Base-by-base conservation (phyloP, 1,140 invertebrate species). In the Tachypleus tridentatus region DNA sequence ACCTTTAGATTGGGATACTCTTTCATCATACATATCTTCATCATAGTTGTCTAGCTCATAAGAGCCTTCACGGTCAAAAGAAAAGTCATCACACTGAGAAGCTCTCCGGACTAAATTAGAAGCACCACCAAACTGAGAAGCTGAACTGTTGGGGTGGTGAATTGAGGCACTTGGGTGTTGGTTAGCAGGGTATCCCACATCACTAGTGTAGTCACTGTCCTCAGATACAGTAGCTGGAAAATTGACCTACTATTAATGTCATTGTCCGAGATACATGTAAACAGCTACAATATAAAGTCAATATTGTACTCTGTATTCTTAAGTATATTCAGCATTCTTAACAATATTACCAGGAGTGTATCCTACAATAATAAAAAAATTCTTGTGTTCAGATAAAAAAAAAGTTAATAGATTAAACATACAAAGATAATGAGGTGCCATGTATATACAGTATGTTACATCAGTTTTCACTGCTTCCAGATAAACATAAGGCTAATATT, bases 151-250 rank as follows among this genome's bases (percentile, higher is more conserved):
- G 60, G 89, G 82, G 74, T 87, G 86, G 61, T 74, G 73, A 57
- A 68, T 60, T 29, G 64, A 70, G 68, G 72, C 67, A 73, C 69
- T 67, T 73, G 73, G 62, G 73, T 74, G 68, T 72, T 73, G 73
- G 71, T 68, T 86, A 51, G 75, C 71, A 56, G 93, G 93, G 80
- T 91, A 97, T 81, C 94, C 97, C 72, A 96, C 83, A 79, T 98
- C 94, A 64, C 89, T 93, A 51, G 93, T 97, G 78, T 98, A 98
- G 79, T 98, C 94, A 71, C 88, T 91, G 80, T 94, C 94, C 80
- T 98, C 94, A 48, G 93, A 97, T 77, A 96, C 89, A 59, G 92
- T 91, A 73, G 92, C 92, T 94, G 81, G 72, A 84, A 67, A 58
- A 62, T 62, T 49, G 47, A 5, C 58, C 48, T 51, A 49, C 60